Base-by-base conservation (phyloP, 2,888 invertebrate species). In the Stenoptilia bipunctidactyla region DNA sequence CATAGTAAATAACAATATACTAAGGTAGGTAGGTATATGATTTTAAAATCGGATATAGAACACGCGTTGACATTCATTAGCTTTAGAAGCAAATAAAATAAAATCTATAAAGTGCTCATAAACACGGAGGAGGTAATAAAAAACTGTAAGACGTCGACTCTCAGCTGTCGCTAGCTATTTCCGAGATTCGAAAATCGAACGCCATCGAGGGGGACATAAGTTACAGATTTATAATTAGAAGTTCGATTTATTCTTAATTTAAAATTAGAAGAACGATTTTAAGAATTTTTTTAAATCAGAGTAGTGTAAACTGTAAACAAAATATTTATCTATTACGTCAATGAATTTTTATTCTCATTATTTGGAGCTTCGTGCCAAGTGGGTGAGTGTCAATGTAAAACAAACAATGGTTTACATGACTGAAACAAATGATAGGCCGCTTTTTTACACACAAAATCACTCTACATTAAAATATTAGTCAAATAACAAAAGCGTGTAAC, bases 151-250 rank as follows among this genome's bases (percentile, higher is more conserved):
- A 71, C 70, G 77, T 74, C 74, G 73, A 71, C 64, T 68, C 69
- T 82, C 83, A 82, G 82, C 83, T 82, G 82, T 80, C 80, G 77
- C 66, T 73, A 59, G 77, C 74, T 82, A 82, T 82, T 82, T 82
- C 67, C 63, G 76, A 77, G 61, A 62, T 75, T 76, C 68, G 63
- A 73, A 79, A 76, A 83, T 82, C 82, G 82, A 82, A 80, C 75
- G 53, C 59, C 67, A 74, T 77, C 72, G 72, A 63, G 65, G 68
- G 67, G 69, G 60, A 66, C 60, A 62, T 63, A 55, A 20, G 66
- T 60, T 60, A 62, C 60, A 62, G 63, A 66, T 71, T 72, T 69
- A 71, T 73, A 67, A 62, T 68, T 72, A 68, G 73, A 74, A 65
- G 57, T 45, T 30, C 30, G 30, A 30, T 30, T 30, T 12, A 30